Base-by-base conservation (phyloP, 2,888 invertebrate species). In the Stenoptilia bipunctidactyla region DNA sequence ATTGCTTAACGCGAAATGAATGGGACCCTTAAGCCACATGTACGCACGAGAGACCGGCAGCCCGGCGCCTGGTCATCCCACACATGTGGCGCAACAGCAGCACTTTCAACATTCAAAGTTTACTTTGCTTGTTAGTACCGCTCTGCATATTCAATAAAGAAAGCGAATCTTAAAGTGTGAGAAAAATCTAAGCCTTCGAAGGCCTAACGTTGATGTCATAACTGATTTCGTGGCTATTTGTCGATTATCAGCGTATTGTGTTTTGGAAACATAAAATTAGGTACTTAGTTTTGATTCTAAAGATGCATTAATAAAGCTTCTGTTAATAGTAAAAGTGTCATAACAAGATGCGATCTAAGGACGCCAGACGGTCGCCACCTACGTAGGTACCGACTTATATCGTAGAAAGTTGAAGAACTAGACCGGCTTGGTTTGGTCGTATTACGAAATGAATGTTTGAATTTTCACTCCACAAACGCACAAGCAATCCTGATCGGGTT, bases 1-100 rank as follows among this genome's bases (percentile, higher is more conserved):
- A 76, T 80, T 82, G 75, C 79, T 75, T 71, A 77, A 83, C 65
- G 70, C 73, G 63, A 76, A 79, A 76, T 82, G 79, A 80, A 82
- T 83, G 79, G 66, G 70, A 9, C 71, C 69, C 73, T 66, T 69
- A 69, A 70, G 66, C 63, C 20, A 20, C 20, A 20, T 57, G 59
- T 60, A 62, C 64, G 66, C 64, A 60, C 56, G 62, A 58, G 61
- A 60, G 60, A 66, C 34, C 34, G 34, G 61, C 63, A 58, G 57
- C 54, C 52, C 55, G 74, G 68, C 72, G 80, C 82, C 79, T 55
- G 66, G 62, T 61, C 75, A 80, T 80, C 80, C 82, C 79, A 82
- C 82, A 77, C 79, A 55, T 71, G 66, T 82, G 79, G 74, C 76
- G 80, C 67, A 80, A 83, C 71, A 63, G 75, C 71, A 69, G 75